phyloP scores from a whole-genome alignment of 2,113 vertebrate genomes.

The Phrynosoma blainvillii region DNA sequence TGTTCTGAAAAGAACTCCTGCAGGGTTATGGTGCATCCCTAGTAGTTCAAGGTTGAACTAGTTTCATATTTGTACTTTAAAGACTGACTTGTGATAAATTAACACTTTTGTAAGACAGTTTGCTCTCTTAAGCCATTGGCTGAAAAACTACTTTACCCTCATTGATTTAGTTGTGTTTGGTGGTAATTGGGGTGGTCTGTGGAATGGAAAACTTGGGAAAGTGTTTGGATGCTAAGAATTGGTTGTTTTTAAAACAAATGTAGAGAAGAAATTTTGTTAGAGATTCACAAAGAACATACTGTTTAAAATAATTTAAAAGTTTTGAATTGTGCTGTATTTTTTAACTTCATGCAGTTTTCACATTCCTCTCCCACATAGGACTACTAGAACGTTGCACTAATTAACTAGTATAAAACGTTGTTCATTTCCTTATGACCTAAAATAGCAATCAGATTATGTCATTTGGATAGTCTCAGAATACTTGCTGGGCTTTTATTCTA shows the following conservation, averaged over 20 bases:
- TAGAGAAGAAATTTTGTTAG: slow-evolving; percentile 73
- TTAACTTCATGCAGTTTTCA: slow-evolving; percentile 60
- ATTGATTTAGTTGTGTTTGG: slow-evolving; percentile 64
- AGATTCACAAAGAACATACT: slow-evolving; percentile 59
- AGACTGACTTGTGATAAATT: slow-evolving; percentile 36
- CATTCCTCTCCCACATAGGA: slow-evolving; percentile 52
- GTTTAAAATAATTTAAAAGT: slow-evolving; percentile 79
- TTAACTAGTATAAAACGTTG: slow-evolving; percentile 41
- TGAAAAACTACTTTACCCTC: slow-evolving; percentile 43
- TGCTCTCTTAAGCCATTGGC: slow-evolving; percentile 64
- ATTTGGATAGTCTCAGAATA: slow-evolving; percentile 38
- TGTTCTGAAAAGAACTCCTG: slow-evolving; percentile 57
- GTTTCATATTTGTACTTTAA: slow-evolving; percentile 50
- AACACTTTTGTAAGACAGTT: slow-evolving; percentile 50
- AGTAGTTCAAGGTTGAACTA: slow-evolving; percentile 54
- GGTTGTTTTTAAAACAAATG: slow-evolving; percentile 73
- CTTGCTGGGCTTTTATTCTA: slow-evolving; percentile 25
- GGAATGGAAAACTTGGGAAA: slow-evolving; percentile 59
- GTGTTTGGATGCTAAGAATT: slow-evolving; percentile 65
- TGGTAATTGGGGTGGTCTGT: slow-evolving; percentile 52
- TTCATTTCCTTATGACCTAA: slow-evolving; percentile 10
- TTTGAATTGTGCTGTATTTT: slow-evolving; percentile 80
- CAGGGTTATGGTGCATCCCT: slow-evolving; percentile 37
- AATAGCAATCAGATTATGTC: slow-evolving; percentile 22
- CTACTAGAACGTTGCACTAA: slow-evolving; percentile 22